Evolutionary conservation across 2,113 vertebrate species (phyloP).

Genomic region (Oryzias javanicus): DNA sequence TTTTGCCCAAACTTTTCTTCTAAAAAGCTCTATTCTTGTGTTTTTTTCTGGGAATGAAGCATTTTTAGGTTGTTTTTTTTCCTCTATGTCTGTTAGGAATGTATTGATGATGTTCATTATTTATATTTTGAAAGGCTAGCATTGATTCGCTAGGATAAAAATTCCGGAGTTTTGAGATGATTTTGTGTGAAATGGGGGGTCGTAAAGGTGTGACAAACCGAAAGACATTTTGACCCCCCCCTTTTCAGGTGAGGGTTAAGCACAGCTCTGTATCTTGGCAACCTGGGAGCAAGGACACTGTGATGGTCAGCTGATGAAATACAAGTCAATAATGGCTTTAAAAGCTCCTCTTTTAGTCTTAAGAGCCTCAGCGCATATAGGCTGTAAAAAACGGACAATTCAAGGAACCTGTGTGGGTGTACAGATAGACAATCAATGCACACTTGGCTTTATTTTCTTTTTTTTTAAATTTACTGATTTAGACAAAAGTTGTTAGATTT

Average conservation of each 20-base stretch:
- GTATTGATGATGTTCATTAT: no score
- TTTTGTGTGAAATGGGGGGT: no score
- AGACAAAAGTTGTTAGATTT: background rate
- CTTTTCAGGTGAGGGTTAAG: constrained; percentile 50
- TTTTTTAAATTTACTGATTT: constrained; percentile 17
- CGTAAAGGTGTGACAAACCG: constrained; percentile 4
- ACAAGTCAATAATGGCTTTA: constrained; percentile 70
- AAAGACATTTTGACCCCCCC: constrained; percentile 38
- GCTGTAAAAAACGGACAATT: constrained; percentile 37
- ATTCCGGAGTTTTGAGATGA: no score
- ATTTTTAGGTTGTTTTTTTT: no score
- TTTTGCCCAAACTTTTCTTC: no score
- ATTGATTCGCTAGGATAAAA: no score
- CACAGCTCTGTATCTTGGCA: constrained; percentile 53
- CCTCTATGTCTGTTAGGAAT: no score
- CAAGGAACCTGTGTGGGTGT: constrained; percentile 29
- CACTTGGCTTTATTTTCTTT: constrained; percentile 32
- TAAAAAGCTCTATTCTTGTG: no score
- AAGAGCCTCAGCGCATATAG: constrained; percentile 43
- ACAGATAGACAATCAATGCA: constrained; percentile 11
- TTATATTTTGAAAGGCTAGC: no score
- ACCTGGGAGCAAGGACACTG: constrained; percentile 50
- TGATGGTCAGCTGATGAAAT: constrained; percentile 58
- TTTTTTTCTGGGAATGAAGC: no score
- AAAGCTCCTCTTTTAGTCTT: constrained; percentile 59